Percentiles rank a stretch among this genome's conserved stretches.
phyloP scores from a whole-genome alignment of 2,113 vertebrate species.

The Paralichthys olivaceus region DNA sequence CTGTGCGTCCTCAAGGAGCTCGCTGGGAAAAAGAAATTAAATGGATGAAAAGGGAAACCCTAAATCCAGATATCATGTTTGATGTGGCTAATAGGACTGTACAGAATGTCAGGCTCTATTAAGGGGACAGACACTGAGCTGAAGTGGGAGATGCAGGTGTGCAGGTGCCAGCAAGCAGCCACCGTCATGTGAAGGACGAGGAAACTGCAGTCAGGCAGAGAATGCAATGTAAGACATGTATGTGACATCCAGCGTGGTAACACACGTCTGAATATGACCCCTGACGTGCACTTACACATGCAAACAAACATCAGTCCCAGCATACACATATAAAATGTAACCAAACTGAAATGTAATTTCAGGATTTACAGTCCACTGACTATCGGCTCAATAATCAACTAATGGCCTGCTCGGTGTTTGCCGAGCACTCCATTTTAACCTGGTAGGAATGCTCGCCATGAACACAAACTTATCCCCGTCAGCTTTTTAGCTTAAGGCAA shows the following conservation, averaged over 20 bases:
- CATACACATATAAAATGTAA: conserved; percentile 13
- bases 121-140: conserved; percentile 65
- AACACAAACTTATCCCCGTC: conserved; percentile 42
- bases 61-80: conserved; percentile 67
- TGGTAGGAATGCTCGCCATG: conserved; percentile 21
- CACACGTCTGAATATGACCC: conserved; percentile 4
- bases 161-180: conserved; percentile 42
- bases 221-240: not conserved
- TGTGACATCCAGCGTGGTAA: not conserved
- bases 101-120: conserved; percentile 51
- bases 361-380: conserved; percentile 34
- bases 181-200: conserved; percentile 57
- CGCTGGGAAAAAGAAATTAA: conserved; percentile 43
- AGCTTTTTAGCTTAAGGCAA: conserved; percentile 42
- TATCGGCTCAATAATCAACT: conserved; percentile 27
- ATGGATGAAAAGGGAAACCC: conserved; percentile 40
- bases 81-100: conserved; percentile 56
- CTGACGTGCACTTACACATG: not conserved
- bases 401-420: conserved; percentile 43
- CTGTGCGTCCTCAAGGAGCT: conserved; percentile 46
- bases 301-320: not conserved
- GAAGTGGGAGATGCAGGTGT: conserved; percentile 31
- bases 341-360: conserved; percentile 24
- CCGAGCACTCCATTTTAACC: conserved; percentile 35
- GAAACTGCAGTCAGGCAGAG: conserved; percentile 28